Conservation (phyloP, 2,888 invertebrate species). For the Ormyrus nitidulus region DNA sequence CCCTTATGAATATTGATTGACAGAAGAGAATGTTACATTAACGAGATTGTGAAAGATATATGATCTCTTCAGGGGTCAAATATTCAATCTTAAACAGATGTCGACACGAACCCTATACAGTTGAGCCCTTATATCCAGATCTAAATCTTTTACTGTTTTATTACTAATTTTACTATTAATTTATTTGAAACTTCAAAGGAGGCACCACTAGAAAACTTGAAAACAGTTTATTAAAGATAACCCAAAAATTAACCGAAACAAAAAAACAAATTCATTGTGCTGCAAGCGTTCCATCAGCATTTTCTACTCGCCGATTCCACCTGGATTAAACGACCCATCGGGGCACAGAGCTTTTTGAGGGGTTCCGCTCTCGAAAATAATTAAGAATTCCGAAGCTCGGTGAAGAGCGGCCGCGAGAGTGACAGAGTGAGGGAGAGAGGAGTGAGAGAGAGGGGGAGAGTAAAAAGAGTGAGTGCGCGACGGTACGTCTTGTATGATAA, state of each 20-base stretch:
- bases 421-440: not conserved
- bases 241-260: no score
- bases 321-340: conserved; percentile 4
- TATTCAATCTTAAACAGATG: conserved; percentile 65
- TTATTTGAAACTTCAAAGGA: not conserved
- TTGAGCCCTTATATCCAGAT: conserved; percentile 8
- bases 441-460: not conserved
- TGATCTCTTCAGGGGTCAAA: conserved; percentile 59
- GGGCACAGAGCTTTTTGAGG: not conserved
- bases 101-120: conserved; percentile 51
- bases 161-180: not conserved
- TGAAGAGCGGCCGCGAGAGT: not conserved
- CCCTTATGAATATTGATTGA: conserved; percentile 8
- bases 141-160: conserved; percentile 51
- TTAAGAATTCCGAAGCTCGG: conserved; percentile 25
- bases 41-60: conserved; percentile 64
- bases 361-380: conserved; percentile 35
- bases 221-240: no score
- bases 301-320: not conserved
- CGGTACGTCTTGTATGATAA: conserved; percentile 58
- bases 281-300: no score
- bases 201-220: no score
- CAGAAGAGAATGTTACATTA: conserved; percentile 56
- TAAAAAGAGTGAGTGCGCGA: conserved; percentile 9
- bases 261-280: no score